These are phyloP conservation scores for Parnassius apollo DNA, from an alignment of 2,888 invertebrate species.

Conservation along the genomic window DNA sequence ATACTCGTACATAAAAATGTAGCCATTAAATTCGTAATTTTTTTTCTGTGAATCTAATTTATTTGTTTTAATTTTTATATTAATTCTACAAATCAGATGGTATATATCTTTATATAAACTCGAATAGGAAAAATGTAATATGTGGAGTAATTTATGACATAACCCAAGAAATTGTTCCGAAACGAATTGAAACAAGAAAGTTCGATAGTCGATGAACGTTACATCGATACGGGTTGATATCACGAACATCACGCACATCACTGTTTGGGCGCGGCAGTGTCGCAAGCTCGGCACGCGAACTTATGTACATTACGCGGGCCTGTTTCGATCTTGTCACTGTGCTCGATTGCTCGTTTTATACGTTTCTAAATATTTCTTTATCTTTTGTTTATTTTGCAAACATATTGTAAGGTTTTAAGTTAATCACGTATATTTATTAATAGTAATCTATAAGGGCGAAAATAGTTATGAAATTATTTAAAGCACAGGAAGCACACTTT, in stretches of 20 bases:
- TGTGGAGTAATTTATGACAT: too few species aligned
- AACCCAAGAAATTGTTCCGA: conserved; percentile 7
- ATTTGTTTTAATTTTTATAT: too few species aligned
- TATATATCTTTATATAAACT: too few species aligned
- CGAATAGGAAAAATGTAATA: too few species aligned
- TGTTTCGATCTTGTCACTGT: conserved; percentile 46
- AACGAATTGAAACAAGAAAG: conserved; percentile 43
- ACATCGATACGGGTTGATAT: conserved; percentile 55
- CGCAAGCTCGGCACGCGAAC: conserved; percentile 69
- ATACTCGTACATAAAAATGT: too few species aligned
- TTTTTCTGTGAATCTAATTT: too few species aligned
- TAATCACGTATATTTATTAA: too few species aligned
- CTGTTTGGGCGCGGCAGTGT: conserved; percentile 63
- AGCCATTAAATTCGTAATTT: too few species aligned
- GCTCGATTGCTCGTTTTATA: conserved; percentile 33
- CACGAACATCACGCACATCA: conserved; percentile 66
- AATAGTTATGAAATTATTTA: too few species aligned
- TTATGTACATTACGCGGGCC: conserved; percentile 37
- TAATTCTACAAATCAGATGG: too few species aligned
- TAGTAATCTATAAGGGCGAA: too few species aligned
- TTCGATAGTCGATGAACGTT: conserved; percentile 49
- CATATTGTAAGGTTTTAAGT: background rate
- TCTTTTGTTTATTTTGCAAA: conserved; percentile 3
- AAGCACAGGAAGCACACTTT: too few species aligned
- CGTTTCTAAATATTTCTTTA: conserved; percentile 15